phyloP scores from a whole-genome alignment of 2,113 vertebrate genomes.

The Pelecanus crispus region DNA sequence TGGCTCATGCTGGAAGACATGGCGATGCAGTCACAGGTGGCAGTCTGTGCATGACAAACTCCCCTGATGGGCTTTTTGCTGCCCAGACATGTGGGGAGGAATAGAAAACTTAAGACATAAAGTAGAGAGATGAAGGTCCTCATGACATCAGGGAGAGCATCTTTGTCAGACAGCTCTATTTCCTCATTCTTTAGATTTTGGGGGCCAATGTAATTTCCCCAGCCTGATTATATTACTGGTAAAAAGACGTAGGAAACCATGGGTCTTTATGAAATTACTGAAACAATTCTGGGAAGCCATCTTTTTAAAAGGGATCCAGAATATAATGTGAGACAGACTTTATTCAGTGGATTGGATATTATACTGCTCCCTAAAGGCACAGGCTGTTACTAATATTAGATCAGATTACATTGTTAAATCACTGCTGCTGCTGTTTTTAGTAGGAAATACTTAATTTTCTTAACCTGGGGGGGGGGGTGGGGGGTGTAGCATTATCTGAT shows the following conservation, averaged over 20 bases:
- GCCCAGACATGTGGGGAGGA: not conserved
- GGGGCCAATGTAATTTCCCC: not conserved
- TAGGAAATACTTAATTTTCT: constrained; percentile 37
- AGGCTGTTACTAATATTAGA: constrained; percentile 39
- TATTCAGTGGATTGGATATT: not conserved
- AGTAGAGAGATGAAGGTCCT: not conserved
- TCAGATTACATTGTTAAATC: constrained; percentile 50
- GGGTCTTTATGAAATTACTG: not conserved
- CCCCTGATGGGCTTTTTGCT: not conserved
- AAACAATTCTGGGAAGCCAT: constrained; percentile 36
- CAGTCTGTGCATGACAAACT: not conserved
- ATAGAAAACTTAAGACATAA: not conserved
- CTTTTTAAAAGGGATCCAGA: not conserved
- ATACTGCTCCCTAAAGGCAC: constrained; percentile 18
- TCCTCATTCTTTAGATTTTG: not conserved
- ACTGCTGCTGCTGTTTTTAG: not conserved
- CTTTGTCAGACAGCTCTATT: not conserved
- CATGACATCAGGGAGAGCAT: not conserved
- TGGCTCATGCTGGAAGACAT: not conserved
- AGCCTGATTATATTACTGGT: not conserved
- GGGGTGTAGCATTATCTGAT: not conserved
- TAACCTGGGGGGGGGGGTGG: not conserved
- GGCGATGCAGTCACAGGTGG: not conserved
- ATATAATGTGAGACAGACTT: not conserved
- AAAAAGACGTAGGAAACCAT: not conserved